These are phyloP conservation scores for Zaprionus ghesquierei DNA, from an alignment of 1,140 invertebrate genomes.

Conservation along the genomic window DNA sequence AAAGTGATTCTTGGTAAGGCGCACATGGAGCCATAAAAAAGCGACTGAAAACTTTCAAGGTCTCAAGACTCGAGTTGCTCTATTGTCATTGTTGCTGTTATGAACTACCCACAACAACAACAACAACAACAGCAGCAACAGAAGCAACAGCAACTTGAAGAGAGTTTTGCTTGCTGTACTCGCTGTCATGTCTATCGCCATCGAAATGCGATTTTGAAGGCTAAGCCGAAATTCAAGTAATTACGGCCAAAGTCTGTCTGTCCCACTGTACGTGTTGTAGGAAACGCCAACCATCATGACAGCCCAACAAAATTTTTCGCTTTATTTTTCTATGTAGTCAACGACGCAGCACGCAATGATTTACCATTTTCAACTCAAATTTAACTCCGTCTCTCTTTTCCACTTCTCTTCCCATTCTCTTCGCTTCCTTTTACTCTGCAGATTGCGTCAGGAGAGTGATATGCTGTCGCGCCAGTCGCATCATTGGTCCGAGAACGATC, in stretches of 20 bases:
- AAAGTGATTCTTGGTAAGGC: constrained; percentile 71
- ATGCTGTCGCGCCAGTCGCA: constrained; percentile 80
- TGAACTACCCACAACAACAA: constrained; percentile 17
- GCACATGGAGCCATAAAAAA: constrained; percentile 54
- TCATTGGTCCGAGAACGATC: constrained; percentile 84
- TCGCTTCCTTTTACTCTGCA: constrained; percentile 28
- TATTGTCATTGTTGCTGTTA: constrained; percentile 31
- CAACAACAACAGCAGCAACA: neutral
- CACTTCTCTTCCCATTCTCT: neutral
- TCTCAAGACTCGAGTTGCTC: constrained; percentile 54
- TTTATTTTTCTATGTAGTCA: constrained; percentile 43
- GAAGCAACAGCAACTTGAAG: constrained; percentile 15
- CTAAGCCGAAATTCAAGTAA: constrained; percentile 52
- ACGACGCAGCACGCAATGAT: constrained; percentile 66
- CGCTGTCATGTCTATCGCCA: constrained; percentile 33
- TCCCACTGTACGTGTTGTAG: constrained; percentile 17
- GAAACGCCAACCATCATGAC: constrained; percentile 41
- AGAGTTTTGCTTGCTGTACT: constrained; percentile 27
- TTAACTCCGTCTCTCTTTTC: neutral
- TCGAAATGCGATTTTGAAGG: constrained; percentile 56
- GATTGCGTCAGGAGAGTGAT: constrained; percentile 82
- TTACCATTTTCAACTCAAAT: constrained; percentile 56
- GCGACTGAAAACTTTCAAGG: constrained; percentile 66
- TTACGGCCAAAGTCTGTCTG: constrained; percentile 41
- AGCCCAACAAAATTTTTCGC: constrained; percentile 10